Evolutionary conservation across 2,888 invertebrate genomes (phyloP).

Genomic region (Pandemis corylana): DNA sequence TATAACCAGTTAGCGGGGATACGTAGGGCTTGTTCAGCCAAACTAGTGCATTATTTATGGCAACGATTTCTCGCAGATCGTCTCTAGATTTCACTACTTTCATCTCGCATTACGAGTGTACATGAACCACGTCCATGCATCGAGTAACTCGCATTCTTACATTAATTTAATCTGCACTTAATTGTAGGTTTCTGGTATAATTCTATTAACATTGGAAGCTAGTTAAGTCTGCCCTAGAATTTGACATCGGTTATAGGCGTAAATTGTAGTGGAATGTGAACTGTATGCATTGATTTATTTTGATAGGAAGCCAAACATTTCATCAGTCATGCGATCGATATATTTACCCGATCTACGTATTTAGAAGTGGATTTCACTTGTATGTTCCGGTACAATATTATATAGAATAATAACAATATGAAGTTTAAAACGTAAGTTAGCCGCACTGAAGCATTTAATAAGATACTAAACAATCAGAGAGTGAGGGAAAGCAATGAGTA

Average conservation of each 20-base stretch:
- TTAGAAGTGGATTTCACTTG: not conserved
- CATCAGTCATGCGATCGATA: not conserved
- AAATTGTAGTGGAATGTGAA: not conserved
- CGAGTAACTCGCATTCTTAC: conserved; percentile 53
- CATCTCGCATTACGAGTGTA: conserved; percentile 72
- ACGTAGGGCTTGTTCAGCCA: conserved; percentile 72
- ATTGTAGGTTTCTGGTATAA: conserved; percentile 27
- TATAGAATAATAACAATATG: not conserved
- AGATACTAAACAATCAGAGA: not conserved
- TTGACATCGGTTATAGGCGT: conserved; percentile 14
- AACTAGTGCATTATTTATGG: conserved; percentile 82
- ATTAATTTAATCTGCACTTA: conserved; percentile 37
- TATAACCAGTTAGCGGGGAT: conserved; percentile 43
- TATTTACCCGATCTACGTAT: not conserved
- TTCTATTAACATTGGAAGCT: conserved; percentile 29
- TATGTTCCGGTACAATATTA: not conserved
- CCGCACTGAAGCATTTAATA: not conserved
- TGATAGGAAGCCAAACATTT: conserved; percentile 22
- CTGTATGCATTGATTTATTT: conserved; percentile 3
- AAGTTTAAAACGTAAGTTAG: conserved; percentile 1
- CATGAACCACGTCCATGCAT: conserved; percentile 60
- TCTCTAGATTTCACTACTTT: conserved; percentile 82
- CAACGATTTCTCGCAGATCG: conserved; percentile 76
- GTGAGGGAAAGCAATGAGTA: conserved; percentile 8
- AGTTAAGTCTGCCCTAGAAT: conserved; percentile 20